A percentile compares a stretch with the other conserved stretches of the same genome.
Evolutionary conservation across 2,888 invertebrate species (phyloP).

Genomic region (Pseudanteris insignis): DNA sequence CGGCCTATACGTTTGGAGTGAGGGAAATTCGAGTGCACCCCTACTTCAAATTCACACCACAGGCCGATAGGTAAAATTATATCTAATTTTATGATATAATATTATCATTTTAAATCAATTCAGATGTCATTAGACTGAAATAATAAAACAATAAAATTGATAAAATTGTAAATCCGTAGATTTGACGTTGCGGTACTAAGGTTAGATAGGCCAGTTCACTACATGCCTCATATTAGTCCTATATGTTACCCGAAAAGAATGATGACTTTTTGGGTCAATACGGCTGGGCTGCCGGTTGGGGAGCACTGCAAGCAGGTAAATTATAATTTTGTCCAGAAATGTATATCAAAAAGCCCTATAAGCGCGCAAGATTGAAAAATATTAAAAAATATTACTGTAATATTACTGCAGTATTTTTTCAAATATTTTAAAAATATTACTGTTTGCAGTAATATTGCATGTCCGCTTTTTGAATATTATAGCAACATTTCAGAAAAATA

Average conservation of each 20-base stretch:
- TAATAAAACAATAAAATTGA: too few species aligned
- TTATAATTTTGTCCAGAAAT: too few species aligned
- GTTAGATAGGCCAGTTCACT: slow-evolving; percentile 87
- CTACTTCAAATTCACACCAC: slow-evolving; percentile 91
- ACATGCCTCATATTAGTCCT: slow-evolving; percentile 89
- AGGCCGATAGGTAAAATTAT: slow-evolving; percentile 74
- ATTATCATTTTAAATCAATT: too few species aligned
- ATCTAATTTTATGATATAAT: background rate
- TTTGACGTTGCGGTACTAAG: slow-evolving; percentile 92
- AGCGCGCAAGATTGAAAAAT: too few species aligned
- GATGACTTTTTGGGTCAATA: slow-evolving; percentile 90
- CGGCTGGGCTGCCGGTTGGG: slow-evolving; percentile 95
- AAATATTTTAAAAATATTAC: too few species aligned
- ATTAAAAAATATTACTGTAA: too few species aligned
- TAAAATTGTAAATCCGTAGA: slow-evolving; percentile 59
- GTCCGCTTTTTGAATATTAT: too few species aligned
- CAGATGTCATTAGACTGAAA: too few species aligned
- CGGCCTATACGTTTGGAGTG: slow-evolving; percentile 93
- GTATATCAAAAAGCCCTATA: too few species aligned
- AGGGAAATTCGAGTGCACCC: slow-evolving; percentile 90
- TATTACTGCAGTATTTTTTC: too few species aligned
- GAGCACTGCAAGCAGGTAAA: slow-evolving; percentile 77
- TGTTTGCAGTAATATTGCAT: too few species aligned
- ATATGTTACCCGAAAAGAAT: slow-evolving; percentile 91
- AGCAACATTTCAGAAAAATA: too few species aligned